Conservation (phyloP, 2,888 invertebrate species). For the Cenopis cana region DNA sequence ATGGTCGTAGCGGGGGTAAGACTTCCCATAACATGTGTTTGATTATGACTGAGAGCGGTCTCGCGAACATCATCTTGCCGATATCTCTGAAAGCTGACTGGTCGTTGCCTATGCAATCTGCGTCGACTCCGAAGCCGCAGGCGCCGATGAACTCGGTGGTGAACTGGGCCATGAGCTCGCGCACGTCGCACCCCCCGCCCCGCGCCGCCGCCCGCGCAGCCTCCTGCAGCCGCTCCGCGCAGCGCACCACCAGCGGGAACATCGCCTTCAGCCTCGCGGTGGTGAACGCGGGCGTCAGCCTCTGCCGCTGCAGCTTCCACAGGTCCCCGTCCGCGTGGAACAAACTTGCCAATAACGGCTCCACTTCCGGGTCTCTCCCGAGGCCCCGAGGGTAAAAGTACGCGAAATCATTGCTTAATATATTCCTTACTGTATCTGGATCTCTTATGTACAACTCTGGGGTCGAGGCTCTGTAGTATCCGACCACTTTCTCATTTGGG, state of each 20-base stretch:
- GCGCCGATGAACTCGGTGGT: constrained; percentile 69
- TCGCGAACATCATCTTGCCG: constrained; percentile 28
- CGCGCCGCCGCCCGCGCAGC: constrained; percentile 45
- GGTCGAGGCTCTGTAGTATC: constrained; percentile 62
- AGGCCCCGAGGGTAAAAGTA: constrained; percentile 59
- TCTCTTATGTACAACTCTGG: constrained; percentile 68
- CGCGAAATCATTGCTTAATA: constrained; percentile 60
- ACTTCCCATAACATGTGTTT: constrained; percentile 15
- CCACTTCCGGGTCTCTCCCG: constrained; percentile 48
- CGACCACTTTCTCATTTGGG: constrained; percentile 68
- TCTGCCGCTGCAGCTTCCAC: constrained; percentile 70
- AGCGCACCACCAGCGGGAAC: constrained; percentile 70
- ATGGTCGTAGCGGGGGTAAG: constrained; percentile 26
- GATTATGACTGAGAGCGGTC: constrained; percentile 8
- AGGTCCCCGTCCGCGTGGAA: constrained; percentile 67
- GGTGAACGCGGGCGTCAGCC: constrained; percentile 71
- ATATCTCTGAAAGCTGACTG: constrained; percentile 56
- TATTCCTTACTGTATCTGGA: constrained; percentile 59
- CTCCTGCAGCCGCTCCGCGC: constrained; percentile 63
- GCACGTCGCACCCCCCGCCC: constrained; percentile 55
- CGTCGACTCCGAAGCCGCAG: constrained; percentile 67
- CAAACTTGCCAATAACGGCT: constrained; percentile 61
- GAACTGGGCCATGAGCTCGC: constrained; percentile 65
- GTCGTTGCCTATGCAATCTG: constrained; percentile 63
- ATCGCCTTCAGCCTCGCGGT: constrained; percentile 69